Base-by-base conservation (phyloP, 2,113 vertebrate species). In the Spermophilus dauricus region DNA sequence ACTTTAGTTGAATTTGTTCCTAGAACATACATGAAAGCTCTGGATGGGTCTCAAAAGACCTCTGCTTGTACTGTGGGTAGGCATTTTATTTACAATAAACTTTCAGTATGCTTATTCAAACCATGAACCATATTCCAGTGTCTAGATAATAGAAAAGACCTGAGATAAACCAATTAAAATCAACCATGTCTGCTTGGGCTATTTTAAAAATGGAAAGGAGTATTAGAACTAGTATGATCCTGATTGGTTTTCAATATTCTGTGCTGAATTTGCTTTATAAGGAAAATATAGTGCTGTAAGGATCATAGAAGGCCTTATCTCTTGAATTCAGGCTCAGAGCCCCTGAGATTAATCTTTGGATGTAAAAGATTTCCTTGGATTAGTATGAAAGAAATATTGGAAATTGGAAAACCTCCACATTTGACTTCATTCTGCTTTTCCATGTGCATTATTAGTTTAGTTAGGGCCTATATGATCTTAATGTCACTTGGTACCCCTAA, bases 401-500 rank as follows among this genome's bases (percentile, higher is more conserved):
- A 42, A 24, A 78, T 61, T 77, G 20, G 32, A 28, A 1, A 8
- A n/a, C 30, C 39, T 91, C 18, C 39, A 94, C 32, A 28, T 86
- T 77, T 89, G n/a, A 91, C 58, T 91, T 89, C 51, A 53, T 14
- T 53, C 17, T 89, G 18, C 24, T 89, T 89, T 26, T 89, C 13
- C 13, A 56, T 80, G 78, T 45, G 5, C 48, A 34, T 84, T 84
- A 24, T 78, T 28, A 51, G 2, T 92, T 73, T 86, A 73, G 10
- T 83, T 95, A 95, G 76, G 75, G 34, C 63, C 17, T 76, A n/a
- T n/a, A 32, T 37, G n/a, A 56, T 82, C 75, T 80, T 85, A 37
- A 56, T 24, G 70, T 32, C 80, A 67, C 72, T 80, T 88, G 37
- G 18, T 45, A 26, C 18, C 16, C 4, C 4, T 34, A 88, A 51